A percentile compares a stretch with the other conserved stretches of the same genome.
Evolutionary conservation across 2,888 invertebrate species (phyloP).

Genomic region (Tetragonula carbonaria): DNA sequence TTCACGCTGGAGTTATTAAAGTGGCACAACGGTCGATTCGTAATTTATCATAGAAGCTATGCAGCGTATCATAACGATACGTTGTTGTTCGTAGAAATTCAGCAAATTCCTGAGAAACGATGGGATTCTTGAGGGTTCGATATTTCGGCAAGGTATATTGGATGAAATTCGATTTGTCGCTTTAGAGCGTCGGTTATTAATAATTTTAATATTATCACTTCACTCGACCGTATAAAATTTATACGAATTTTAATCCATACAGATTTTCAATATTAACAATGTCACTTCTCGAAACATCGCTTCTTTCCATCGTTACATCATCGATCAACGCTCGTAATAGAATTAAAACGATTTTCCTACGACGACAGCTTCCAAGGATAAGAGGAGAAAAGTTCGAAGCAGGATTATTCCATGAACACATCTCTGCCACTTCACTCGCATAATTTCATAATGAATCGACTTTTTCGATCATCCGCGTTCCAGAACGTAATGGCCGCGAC

Average conservation of each 20-base stretch:
- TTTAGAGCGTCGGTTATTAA: no score
- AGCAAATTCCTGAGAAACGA: neutral
- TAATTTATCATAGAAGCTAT: neutral
- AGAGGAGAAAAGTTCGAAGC: neutral
- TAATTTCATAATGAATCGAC: neutral
- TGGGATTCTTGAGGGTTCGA: neutral
- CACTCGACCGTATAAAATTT: no score
- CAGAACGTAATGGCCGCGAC: neutral
- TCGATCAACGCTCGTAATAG: neutral
- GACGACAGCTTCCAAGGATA: neutral
- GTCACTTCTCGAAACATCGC: no score
- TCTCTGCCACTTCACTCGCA: neutral
- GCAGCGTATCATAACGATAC: neutral
- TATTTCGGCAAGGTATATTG: neutral
- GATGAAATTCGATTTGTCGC: no score
- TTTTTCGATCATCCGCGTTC: slow-evolving; percentile 15
- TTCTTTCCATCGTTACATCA: no score
- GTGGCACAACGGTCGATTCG: neutral
- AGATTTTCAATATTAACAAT: no score
- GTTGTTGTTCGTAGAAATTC: neutral
- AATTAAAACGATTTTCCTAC: neutral
- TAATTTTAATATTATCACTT: no score
- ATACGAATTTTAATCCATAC: no score
- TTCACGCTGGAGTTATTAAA: neutral
- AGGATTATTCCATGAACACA: neutral